Conservation (phyloP, 2,113 vertebrate species). For the Pantherophis guttatus region DNA sequence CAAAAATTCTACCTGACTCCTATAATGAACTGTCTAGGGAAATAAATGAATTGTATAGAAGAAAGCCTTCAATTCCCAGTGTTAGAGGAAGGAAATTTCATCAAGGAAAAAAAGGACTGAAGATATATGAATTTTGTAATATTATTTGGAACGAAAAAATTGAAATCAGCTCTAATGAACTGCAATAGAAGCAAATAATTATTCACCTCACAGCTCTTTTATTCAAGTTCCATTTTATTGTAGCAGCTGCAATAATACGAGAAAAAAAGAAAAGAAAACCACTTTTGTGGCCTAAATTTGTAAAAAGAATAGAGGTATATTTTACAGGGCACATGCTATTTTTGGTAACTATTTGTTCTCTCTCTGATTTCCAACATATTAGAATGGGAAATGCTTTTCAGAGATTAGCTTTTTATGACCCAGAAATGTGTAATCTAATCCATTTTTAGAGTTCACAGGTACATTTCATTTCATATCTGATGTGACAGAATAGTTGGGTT, state of each 20-base stretch:
- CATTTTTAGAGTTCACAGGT: conserved; percentile 28
- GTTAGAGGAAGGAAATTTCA: conserved; percentile 41
- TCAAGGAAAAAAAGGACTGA: conserved; percentile 22
- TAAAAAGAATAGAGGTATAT: conserved; percentile 44
- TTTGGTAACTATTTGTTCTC: background rate
- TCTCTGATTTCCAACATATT: conserved; percentile 4
- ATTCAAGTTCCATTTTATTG: conserved; percentile 63
- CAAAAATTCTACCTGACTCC: conserved; percentile 9
- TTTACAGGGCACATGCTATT: conserved; percentile 31
- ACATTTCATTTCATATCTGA: conserved; percentile 7
- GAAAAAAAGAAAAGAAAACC: conserved; percentile 38
- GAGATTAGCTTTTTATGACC: conserved; percentile 33
- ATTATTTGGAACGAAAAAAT: conserved; percentile 52
- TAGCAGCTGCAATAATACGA: conserved; percentile 46
- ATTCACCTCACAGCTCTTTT: conserved; percentile 62
- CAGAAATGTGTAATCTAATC: conserved; percentile 36
- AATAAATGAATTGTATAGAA: conserved; percentile 44
- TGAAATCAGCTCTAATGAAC: conserved; percentile 61
- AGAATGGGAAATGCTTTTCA: background rate
- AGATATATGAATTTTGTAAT: conserved; percentile 49
- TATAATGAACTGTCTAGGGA: conserved; percentile 29
- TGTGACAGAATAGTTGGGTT: background rate
- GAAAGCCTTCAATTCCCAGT: conserved; percentile 39
- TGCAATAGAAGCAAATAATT: conserved; percentile 62
- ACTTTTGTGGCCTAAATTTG: conserved; percentile 49